Evolutionary conservation across 1,140 invertebrate genomes (phyloP), one percentile per base, ranked within the genome.

Genomic region (Coenobita brevimanus): DNA sequence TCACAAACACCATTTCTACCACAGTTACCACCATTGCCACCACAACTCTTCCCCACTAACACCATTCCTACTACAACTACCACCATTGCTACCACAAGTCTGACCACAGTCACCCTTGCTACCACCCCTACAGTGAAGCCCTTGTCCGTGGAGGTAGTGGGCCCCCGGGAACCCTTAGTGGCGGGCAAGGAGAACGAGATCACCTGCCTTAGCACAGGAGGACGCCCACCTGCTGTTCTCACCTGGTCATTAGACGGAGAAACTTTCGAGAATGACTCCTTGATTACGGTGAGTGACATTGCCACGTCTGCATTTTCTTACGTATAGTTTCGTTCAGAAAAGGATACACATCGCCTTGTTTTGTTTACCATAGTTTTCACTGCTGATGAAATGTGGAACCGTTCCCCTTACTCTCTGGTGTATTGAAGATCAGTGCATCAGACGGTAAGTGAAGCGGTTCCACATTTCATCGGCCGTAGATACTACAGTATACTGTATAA

Each of bases 141-240:
- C 17, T 71, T 92, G 80, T 91, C 92, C 78, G 92, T 93, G 46
- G 89, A 90, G 75, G 82, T 93, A 13, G 88, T 92, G 21, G 91
- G 91, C 8, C 87, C 91, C n/a, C 91, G 91, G 79, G 85, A 91
- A 67, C 91, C 92, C 10, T 83, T 93, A 24, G 92, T 92, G 27
- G 92, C 93, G 3, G 92, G 91, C 3, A 75, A 89, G 50, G 90
- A 91, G 69, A 91, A 92, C 78, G 91, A 92, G 57, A 90, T 93
- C 50, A 91, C 91, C 71, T 93, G 93, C 85, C 91, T 92, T 86
- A 91, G 92, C 69, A 90, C 91, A 17, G 92, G 92, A 0, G 92
- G 92, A 21, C 84, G 92, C 38, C 90, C 90, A 2, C 83, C 89
- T 0, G 89, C 90, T 3, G 13, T 38, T 3, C 54, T 91, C 46